Evolutionary conservation across 2,797 vertebrate species (phyloP).

Genomic region (Ptychadena robeensis): DNA sequence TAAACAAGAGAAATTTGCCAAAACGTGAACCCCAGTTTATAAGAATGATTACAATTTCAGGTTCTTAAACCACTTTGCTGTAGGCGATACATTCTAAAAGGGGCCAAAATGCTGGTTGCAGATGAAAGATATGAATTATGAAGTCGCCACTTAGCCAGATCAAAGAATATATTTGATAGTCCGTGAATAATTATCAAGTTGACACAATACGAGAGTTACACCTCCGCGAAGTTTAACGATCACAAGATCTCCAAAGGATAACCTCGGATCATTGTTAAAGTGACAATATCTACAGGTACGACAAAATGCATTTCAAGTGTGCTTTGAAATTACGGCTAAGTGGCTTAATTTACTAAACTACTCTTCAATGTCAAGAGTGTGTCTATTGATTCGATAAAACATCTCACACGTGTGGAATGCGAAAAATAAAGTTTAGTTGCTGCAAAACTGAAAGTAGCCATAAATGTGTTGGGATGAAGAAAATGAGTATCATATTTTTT

Average conservation of each 20-base stretch:
- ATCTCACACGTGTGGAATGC: neutral
- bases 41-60: neutral
- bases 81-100: neutral
- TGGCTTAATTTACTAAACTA: conserved; percentile 10
- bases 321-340: conserved; percentile 1
- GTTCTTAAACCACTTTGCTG: neutral
- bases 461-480: no score
- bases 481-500: no score
- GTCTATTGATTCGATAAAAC: conserved; percentile 21
- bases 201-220: conserved; percentile 7
- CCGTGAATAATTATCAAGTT: conserved; percentile 35
- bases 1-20: neutral
- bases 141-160: neutral
- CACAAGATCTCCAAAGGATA: neutral
- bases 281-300: neutral
- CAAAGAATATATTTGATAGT: conserved; percentile 16
- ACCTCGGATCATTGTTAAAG: neutral
- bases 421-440: neutral
- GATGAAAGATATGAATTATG: neutral
- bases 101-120: neutral
- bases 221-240: neutral
- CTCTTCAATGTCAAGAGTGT: conserved; percentile 3
- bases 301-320: neutral
- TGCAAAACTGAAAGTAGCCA: neutral
- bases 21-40: conserved; percentile 1